Evolutionary conservation across 2,113 vertebrate genomes (phyloP).

Genomic region (Rhinogobius similis): DNA sequence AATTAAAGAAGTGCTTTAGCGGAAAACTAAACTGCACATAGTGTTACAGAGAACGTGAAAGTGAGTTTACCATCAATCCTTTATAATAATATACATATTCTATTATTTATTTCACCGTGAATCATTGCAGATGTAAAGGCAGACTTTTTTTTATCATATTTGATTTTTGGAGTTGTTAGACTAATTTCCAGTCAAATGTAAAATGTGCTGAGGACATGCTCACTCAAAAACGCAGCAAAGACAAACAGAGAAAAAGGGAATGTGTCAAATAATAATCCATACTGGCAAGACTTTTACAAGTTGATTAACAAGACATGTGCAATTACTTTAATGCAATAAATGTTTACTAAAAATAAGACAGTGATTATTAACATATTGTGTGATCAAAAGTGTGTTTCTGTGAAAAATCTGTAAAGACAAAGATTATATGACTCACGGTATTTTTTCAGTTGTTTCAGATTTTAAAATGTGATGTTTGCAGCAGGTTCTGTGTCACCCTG

Average conservation of each 20-base stretch:
- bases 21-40: too few species aligned
- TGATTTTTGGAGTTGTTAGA: too few species aligned
- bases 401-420: too few species aligned
- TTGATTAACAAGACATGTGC: background rate
- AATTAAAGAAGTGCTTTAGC: too few species aligned
- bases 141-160: too few species aligned
- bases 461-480: background rate
- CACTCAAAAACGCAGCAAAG: background rate
- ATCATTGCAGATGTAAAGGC: too few species aligned
- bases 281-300: background rate
- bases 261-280: background rate
- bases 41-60: too few species aligned
- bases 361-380: background rate
- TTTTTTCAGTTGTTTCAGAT: background rate
- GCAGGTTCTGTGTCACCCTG: background rate
- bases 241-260: background rate
- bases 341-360: background rate
- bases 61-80: too few species aligned
- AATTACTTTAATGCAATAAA: background rate
- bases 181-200: background rate
- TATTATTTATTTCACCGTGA: too few species aligned
- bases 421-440: background rate
- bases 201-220: background rate
- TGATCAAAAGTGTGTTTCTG: background rate
- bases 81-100: too few species aligned